Conservation (phyloP, 2,888 invertebrate species). For the Syrphus vitripennis region DNA sequence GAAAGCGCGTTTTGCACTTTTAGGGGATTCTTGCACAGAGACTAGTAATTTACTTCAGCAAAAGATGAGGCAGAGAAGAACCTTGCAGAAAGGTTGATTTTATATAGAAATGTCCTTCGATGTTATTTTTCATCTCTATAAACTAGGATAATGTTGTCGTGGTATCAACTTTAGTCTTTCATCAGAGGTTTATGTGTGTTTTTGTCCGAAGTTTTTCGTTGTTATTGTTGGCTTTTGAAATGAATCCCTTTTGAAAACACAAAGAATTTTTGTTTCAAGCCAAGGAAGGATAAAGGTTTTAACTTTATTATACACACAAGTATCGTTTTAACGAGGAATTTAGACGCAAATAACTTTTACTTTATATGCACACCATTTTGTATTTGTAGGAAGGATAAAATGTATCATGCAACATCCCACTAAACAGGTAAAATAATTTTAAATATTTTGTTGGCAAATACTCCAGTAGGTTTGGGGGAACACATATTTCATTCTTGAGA, state of each 20-base stretch:
- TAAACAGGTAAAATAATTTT: not conserved
- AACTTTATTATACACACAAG: not conserved
- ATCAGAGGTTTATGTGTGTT: not conserved
- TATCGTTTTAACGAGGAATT: constrained; percentile 50
- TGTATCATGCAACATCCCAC: not conserved
- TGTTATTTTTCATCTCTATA: constrained; percentile 41
- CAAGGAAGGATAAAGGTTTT: constrained; percentile 35
- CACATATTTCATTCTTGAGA: not conserved
- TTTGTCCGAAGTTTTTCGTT: not conserved
- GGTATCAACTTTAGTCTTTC: not conserved
- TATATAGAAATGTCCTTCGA: not conserved
- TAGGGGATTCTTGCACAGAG: not conserved
- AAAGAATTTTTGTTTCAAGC: not conserved
- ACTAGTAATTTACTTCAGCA: constrained; percentile 47
- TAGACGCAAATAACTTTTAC: constrained; percentile 44
- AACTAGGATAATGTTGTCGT: constrained; percentile 42
- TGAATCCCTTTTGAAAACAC: constrained; percentile 17
- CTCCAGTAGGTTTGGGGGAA: constrained; percentile 1
- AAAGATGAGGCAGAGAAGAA: constrained; percentile 9
- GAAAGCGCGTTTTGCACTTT: not conserved
- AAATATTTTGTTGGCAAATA: constrained; percentile 3
- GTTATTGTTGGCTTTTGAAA: not conserved
- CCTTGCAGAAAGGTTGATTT: constrained; percentile 45
- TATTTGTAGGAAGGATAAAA: not conserved
- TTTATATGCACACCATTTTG: constrained; percentile 31